These are phyloP conservation scores for Babyrousa celebensis DNA, from an alignment of 2,797 vertebrate genomes.

Conservation along the genomic window DNA sequence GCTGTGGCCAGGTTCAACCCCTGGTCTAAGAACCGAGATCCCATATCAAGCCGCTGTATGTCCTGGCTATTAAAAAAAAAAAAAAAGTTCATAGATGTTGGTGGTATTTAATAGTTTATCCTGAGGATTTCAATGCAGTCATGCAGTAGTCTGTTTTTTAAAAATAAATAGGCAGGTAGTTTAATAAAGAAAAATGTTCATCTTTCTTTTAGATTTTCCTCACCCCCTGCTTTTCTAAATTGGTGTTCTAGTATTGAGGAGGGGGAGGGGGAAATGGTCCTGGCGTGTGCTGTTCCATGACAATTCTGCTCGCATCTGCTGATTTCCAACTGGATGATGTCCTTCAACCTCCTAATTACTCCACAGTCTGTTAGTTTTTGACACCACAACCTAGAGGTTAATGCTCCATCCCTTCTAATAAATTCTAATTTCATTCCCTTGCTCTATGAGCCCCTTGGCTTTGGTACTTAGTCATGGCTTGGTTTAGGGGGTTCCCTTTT, in stretches of 20 bases:
- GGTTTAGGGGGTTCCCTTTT: background rate
- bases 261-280: background rate
- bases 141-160: background rate
- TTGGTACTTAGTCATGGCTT: background rate
- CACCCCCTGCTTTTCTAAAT: background rate
- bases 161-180: background rate
- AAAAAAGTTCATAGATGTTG: background rate
- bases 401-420: background rate
- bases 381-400: background rate
- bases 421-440: background rate
- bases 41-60: no score
- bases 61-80: background rate
- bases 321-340: background rate
- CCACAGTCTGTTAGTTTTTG: background rate
- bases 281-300: background rate
- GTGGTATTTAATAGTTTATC: background rate
- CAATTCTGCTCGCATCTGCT: background rate
- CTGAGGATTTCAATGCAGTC: background rate
- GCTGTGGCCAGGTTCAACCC: no score
- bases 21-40: no score
- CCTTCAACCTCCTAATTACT: background rate
- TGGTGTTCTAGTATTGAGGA: background rate
- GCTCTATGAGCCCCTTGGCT: background rate
- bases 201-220: conserved; percentile 35
- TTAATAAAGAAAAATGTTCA: background rate